A percentile compares a stretch with the other conserved stretches of the same genome.
These are phyloP conservation scores for Myodes glareolus DNA, from an alignment of 2,113 vertebrate genomes.

Conservation along the genomic window DNA sequence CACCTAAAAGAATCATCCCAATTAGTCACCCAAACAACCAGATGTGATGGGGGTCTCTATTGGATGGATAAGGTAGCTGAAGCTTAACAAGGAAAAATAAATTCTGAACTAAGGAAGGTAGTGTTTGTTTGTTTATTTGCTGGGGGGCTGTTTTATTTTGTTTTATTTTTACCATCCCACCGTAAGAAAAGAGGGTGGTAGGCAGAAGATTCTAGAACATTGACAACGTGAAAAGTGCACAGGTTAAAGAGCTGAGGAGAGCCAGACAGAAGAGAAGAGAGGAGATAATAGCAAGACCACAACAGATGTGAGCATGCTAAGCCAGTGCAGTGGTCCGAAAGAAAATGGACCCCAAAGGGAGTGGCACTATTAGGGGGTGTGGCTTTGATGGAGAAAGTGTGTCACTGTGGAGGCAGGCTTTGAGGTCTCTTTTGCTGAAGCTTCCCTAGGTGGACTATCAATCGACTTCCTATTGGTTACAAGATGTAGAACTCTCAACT, in stretches of 20 bases:
- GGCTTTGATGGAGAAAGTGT: background rate
- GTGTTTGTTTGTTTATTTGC: background rate
- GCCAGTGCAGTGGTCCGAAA: background rate
- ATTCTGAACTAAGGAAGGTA: background rate
- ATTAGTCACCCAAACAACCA: background rate
- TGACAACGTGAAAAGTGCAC: background rate
- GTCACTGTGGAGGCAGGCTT: too few species aligned
- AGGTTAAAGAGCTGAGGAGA: background rate
- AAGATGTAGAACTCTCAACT: too few species aligned
- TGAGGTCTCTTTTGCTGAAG: too few species aligned
- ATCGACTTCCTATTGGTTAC: too few species aligned
- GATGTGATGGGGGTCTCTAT: background rate
- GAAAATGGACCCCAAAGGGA: background rate
- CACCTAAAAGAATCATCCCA: background rate
- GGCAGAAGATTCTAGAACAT: background rate
- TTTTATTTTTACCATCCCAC: background rate
- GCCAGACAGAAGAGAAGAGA: too few species aligned
- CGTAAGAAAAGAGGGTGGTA: background rate
- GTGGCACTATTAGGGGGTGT: background rate
- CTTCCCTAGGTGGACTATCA: too few species aligned
- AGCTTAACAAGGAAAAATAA: background rate
- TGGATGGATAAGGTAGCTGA: background rate
- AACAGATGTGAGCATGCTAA: background rate
- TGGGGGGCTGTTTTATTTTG: background rate
- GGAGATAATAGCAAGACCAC: background rate